Evolutionary conservation across 2,888 invertebrate species (phyloP), one percentile per base, ranked within the genome.

Genomic region (Gerosis bhagava): DNA sequence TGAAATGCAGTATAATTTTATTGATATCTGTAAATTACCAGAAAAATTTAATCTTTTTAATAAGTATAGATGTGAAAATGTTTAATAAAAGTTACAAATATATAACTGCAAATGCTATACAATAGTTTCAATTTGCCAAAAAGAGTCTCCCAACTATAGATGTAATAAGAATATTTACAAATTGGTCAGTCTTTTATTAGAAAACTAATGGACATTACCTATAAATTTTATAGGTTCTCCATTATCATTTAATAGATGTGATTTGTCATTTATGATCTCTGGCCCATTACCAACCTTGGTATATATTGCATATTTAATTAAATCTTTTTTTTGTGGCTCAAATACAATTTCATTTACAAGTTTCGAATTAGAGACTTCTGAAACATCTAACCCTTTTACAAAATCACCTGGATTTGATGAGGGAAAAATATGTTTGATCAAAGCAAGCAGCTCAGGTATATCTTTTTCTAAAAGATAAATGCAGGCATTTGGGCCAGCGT

Each of bases 401-500:
- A 77, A 86, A n/a, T 57, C 63, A 1, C 70, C 58, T n/a, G 70
- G 55, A 47, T 75, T 65, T 21, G 90, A 79, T 45, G 92, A 84
- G 11, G 97, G 97, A 63, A 97, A 97, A 26, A 92, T 90, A 63
- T 93, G 76, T 64, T 93, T 91, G 3, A 98, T 77, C 8, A 96
- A 73, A 17, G 92, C 82, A 15, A 95, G 49, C 7, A 97, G 87
- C 63, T 91, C 90, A 0, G 93, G 86, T 0, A 97, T 93, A 73
- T 95, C 91, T 52, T 94, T 83, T 58, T 96, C 93, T 36, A 96
- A 79, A 10, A 97, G 79, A 80, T 95, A 98, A 0, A 99, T 79
- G 74, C 97, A 98, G 3, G 97, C 97, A 89, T 99, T 99, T 36
- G 98, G 96, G 3, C 99, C 99, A 43, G 99, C 99, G 91, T 99